Percentiles rank a stretch among this genome's conserved stretches.
Evolutionary conservation across 1,140 invertebrate species (phyloP).

Genomic region (Maconellicoccus hirsutus): DNA sequence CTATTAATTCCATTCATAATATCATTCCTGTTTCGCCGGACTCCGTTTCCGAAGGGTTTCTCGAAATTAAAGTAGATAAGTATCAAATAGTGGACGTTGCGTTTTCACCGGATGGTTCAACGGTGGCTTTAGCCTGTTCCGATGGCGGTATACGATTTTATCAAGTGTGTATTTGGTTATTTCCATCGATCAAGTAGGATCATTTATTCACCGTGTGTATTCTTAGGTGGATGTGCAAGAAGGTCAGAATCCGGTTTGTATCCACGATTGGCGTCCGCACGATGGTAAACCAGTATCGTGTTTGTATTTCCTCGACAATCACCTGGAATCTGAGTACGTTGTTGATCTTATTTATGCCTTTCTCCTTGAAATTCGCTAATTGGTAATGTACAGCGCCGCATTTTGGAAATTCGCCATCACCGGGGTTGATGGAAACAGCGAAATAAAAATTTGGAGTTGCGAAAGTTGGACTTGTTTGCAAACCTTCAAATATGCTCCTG

Average conservation of each 20-base stretch:
- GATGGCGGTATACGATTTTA: conserved; percentile 88
- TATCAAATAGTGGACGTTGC: conserved; percentile 63
- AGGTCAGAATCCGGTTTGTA: conserved; percentile 50
- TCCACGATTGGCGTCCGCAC: conserved; percentile 87
- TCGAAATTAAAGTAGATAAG: conserved; percentile 46
- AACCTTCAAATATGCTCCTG: conserved; percentile 56
- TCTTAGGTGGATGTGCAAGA: background rate
- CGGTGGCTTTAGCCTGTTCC: conserved; percentile 71
- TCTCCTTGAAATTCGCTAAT: background rate
- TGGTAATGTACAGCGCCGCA: conserved; percentile 45
- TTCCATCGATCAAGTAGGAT: no score
- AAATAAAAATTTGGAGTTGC: conserved; percentile 89
- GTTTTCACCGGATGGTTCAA: conserved; percentile 86
- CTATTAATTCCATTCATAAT: conserved; percentile 41
- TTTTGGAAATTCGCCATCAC: conserved; percentile 93
- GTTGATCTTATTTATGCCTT: no score
- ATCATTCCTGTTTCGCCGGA: conserved; percentile 38
- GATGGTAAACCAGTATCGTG: conserved; percentile 70
- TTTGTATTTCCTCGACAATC: conserved; percentile 85
- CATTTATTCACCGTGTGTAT: background rate
- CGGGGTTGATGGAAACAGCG: conserved; percentile 69
- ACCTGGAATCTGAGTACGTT: conserved; percentile 33
- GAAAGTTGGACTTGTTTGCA: conserved; percentile 86
- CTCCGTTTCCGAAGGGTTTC: conserved; percentile 42
- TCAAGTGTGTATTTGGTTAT: conserved; percentile 57